Evolutionary conservation across 1,140 invertebrate genomes (phyloP), one percentile per base, ranked within the genome.

Genomic region (Achatina immaculata): DNA sequence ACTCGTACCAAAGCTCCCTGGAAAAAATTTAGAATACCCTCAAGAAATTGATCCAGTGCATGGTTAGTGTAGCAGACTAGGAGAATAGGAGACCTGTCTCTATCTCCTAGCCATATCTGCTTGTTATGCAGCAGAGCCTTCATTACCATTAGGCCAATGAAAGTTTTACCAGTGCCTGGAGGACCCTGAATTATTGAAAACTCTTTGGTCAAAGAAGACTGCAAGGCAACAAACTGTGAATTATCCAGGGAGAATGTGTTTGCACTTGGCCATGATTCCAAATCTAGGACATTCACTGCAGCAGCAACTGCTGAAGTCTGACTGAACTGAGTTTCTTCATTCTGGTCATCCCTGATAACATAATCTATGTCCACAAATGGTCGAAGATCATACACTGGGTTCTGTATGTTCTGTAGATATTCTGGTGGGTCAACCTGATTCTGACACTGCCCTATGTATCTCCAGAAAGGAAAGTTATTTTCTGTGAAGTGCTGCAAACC

Each of bases 61-160:
- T 96, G 95, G 88, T 97, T 97, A 0, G 95, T 96, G 83, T 94
- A 96, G 87, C 95, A 96, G 28, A 97, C 93, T 14, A 97, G 92
- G 6, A 97, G 89, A 80, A 97, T 94, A 11, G 95, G 94, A 14
- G 77, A 80, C 24, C 84, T 84, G 19, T 76, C 51, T 2, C 73
- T 79, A 19, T 83, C 81, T 48, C 80, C 76, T 38, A 62, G 55
- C 90, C 89, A 91, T 4, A 86, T 68, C 16, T 84, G 51, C 38
- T 76, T 66, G 84, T 92, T 92, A 36, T 87, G 80, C 16, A 92
- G 82, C 24, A 92, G 83, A 66, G 85, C 80, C 72, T 91, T 82
- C 3, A 91, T 85, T 16, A 92, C 86, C 77, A 91, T 89, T 31
- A 91, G 83, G 6, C 90, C 90, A 74, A 91, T 82, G 78, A 86